These are phyloP conservation scores for Podilymbus podiceps DNA, from an alignment of 2,113 vertebrate genomes.

Conservation along the genomic window DNA sequence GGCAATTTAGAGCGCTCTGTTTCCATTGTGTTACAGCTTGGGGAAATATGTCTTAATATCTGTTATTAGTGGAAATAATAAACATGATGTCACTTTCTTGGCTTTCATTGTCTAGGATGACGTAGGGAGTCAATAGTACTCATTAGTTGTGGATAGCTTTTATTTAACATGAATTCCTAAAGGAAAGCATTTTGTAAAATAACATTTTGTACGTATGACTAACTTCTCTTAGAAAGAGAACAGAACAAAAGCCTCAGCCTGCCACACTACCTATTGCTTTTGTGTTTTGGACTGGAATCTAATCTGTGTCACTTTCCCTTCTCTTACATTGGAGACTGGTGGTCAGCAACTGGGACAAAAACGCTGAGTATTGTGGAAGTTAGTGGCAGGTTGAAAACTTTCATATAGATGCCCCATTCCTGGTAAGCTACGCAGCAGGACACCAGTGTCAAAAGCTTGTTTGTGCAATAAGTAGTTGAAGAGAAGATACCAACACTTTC, in stretches of 20 bases:
- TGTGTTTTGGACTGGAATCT: not conserved
- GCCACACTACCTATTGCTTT: not conserved
- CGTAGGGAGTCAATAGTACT: not conserved
- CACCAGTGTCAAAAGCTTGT: not conserved
- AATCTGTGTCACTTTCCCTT: not conserved
- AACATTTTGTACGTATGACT: not conserved
- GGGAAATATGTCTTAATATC: not conserved
- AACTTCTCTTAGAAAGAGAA: not conserved
- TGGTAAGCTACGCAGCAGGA: not conserved
- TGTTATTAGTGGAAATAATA: not conserved
- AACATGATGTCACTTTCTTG: not conserved
- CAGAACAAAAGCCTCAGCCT: not conserved
- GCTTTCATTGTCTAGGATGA: not conserved
- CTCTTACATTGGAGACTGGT: not conserved
- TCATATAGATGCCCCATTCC: not conserved
- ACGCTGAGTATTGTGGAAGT: accelerated
- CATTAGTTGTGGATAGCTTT: not conserved
- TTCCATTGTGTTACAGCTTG: not conserved
- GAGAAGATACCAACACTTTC: not conserved
- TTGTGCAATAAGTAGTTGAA: not conserved
- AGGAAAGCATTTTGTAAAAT: not conserved
- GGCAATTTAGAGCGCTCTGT: not conserved
- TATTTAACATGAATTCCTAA: not conserved
- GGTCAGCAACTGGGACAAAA: not conserved
- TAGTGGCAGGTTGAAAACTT: not conserved